Conservation (phyloP, 2,797 vertebrate species). For the Enteromius viviparus region DNA sequence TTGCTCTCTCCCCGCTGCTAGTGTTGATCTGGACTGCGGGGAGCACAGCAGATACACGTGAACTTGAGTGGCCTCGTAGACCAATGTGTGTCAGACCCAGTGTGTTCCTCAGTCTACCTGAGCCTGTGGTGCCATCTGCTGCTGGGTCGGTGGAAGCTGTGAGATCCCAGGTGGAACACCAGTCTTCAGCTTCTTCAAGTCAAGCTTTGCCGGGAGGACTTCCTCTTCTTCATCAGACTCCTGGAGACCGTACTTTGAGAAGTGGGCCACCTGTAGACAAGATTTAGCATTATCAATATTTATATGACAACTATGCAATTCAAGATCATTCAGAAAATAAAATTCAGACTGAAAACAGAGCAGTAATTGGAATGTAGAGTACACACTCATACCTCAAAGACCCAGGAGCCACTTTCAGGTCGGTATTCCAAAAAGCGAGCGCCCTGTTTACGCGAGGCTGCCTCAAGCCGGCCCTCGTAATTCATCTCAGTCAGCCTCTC, state of each 20-base stretch:
- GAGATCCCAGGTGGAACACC: slow-evolving; percentile 71
- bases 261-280: slow-evolving; percentile 86
- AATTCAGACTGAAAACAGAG: background rate
- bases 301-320: background rate
- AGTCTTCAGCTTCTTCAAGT: slow-evolving; percentile 91
- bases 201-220: slow-evolving; percentile 75
- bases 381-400: slow-evolving; percentile 85
- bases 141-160: slow-evolving; percentile 79
- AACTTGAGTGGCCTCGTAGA: slow-evolving; percentile 45
- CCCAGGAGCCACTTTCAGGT: slow-evolving; percentile 94
- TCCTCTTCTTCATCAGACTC: slow-evolving; percentile 95
- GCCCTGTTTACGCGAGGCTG: slow-evolving; percentile 88
- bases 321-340: background rate
- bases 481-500: slow-evolving; percentile 90
- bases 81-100: slow-evolving; percentile 58
- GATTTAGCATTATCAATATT: background rate
- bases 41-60: slow-evolving; percentile 35
- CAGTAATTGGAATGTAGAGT: background rate
- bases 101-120: slow-evolving; percentile 84
- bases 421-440: slow-evolving; percentile 95
- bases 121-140: slow-evolving; percentile 81
- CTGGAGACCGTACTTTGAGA: slow-evolving; percentile 96
- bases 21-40: slow-evolving; percentile 15
- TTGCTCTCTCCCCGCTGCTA: slow-evolving; percentile 9
- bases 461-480: slow-evolving; percentile 90